phyloP scores from a whole-genome alignment of 2,797 vertebrate species.

The Thalassophryne amazonica region DNA sequence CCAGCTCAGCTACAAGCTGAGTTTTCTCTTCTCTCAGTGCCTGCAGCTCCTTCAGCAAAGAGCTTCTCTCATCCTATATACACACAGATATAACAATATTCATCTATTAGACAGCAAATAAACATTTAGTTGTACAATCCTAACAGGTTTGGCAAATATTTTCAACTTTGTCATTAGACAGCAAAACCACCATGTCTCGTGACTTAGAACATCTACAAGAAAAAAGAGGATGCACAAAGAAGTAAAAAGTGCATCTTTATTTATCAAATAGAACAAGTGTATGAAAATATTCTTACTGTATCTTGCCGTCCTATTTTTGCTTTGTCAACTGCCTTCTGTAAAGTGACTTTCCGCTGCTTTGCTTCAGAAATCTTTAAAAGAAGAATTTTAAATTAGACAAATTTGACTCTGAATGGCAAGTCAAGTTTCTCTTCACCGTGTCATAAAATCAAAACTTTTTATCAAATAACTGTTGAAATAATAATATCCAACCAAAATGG shows the following conservation, averaged over 20 bases:
- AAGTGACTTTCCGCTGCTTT: constrained; percentile 76
- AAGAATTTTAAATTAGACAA: neutral
- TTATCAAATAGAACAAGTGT: too few species aligned
- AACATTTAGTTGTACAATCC: too few species aligned
- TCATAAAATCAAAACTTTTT: neutral
- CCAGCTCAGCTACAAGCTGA: constrained; percentile 83
- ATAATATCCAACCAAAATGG: too few species aligned
- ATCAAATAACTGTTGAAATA: too few species aligned
- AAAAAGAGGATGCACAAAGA: too few species aligned
- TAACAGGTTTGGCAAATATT: too few species aligned
- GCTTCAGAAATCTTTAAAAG: constrained; percentile 80
- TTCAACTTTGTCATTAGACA: too few species aligned
- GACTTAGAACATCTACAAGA: too few species aligned
- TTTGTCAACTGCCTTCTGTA: constrained; percentile 83
- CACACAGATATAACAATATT: neutral
- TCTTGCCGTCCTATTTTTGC: constrained; percentile 89
- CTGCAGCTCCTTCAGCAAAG: constrained; percentile 79
- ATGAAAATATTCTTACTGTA: constrained; percentile 77
- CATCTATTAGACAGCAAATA: too few species aligned
- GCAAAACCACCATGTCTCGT: too few species aligned
- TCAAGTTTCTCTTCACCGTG: neutral
- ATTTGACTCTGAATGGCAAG: neutral
- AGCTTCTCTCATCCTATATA: constrained; percentile 82
- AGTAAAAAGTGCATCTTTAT: too few species aligned
- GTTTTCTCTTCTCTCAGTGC: constrained; percentile 77